A percentile compares a stretch with the other conserved stretches of the same genome.
Conservation (phyloP, 92 coral and sea anemone species). For the Zoanthus sociatus region DNA sequence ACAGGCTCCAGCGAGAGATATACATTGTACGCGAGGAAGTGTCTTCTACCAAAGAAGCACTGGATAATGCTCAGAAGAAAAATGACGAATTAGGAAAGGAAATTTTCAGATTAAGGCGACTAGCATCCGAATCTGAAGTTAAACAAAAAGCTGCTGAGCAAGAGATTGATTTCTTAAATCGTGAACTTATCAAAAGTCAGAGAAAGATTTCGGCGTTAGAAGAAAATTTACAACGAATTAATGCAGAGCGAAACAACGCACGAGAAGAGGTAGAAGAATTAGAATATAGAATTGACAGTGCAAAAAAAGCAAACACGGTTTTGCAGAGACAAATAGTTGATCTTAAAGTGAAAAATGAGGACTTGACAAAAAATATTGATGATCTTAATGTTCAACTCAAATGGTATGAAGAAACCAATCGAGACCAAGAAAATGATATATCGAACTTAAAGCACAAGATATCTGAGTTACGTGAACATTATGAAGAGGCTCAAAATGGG, state of each 20-base stretch:
- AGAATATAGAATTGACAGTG: constrained; percentile 77
- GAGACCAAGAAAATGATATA: constrained; percentile 86
- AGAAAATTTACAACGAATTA: constrained; percentile 81
- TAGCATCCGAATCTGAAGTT: constrained; percentile 79
- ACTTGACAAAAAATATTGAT: constrained; percentile 73
- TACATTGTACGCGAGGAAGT: constrained; percentile 84
- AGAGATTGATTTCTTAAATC: constrained; percentile 93
- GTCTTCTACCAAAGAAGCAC: constrained; percentile 72
- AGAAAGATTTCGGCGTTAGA: constrained; percentile 84
- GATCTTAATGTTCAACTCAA: constrained; percentile 89
- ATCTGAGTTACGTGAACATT: constrained; percentile 77
- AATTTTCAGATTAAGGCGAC: constrained; percentile 70
- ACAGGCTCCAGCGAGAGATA: constrained; percentile 79
- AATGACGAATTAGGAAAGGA: constrained; percentile 92
- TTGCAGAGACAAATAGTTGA: constrained; percentile 82
- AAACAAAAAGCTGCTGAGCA: constrained; percentile 82
- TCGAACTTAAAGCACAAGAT: constrained; percentile 78
- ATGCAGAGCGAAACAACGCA: constrained; percentile 80
- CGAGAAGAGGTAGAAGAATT: constrained; percentile 81
- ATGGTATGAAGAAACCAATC: constrained; percentile 84
- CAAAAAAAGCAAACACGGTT: constrained; percentile 73
- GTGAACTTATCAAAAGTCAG: constrained; percentile 93
- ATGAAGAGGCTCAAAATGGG: constrained; percentile 87
- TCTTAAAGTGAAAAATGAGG: constrained; percentile 75
- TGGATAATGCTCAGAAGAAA: constrained; percentile 75